phyloP scores from a whole-genome alignment of 2,888 invertebrate genomes.

The Andrena chrysosceles region DNA sequence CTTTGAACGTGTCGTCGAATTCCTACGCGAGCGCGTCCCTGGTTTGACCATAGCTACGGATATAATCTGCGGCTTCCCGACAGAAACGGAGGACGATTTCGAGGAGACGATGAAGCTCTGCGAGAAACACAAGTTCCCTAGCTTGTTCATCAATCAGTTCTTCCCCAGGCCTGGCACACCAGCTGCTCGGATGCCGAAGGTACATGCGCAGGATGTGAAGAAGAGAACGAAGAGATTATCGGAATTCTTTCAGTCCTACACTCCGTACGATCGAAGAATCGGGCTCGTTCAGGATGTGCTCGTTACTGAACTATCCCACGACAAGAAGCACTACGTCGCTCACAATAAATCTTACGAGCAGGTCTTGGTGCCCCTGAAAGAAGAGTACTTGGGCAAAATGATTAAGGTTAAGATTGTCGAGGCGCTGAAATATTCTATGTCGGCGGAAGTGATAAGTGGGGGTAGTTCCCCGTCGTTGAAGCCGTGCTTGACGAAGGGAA shows the following conservation, averaged over 20 bases:
- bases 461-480: constrained; percentile 85
- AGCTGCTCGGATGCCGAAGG: constrained; percentile 94
- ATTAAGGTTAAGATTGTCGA: constrained; percentile 91
- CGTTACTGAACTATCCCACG: constrained; percentile 97
- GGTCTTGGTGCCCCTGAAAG: constrained; percentile 92
- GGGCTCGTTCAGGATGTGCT: constrained; percentile 91
- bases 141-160: constrained; percentile 99
- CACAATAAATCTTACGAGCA: constrained; percentile 99
- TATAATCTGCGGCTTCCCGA: constrained; percentile 99
- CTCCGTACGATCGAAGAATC: constrained; percentile 90
- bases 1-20: constrained; percentile 95
- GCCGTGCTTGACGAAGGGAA: constrained; percentile 86
- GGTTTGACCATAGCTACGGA: constrained; percentile 98
- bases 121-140: constrained; percentile 94
- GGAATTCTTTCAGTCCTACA: constrained; percentile 95
- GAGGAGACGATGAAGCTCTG: constrained; percentile 94
- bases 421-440: constrained; percentile 92
- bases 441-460: constrained; percentile 88
- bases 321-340: constrained; percentile 95
- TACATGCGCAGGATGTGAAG: constrained; percentile 95
- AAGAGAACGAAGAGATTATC: constrained; percentile 94
- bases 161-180: constrained; percentile 98
- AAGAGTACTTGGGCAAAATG: constrained; percentile 93
- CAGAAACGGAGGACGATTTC: constrained; percentile 96
- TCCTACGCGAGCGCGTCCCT: constrained; percentile 92